These are phyloP conservation scores for Thaumatotibia leucotreta DNA, from an alignment of 1,140 invertebrate species.

Conservation along the genomic window DNA sequence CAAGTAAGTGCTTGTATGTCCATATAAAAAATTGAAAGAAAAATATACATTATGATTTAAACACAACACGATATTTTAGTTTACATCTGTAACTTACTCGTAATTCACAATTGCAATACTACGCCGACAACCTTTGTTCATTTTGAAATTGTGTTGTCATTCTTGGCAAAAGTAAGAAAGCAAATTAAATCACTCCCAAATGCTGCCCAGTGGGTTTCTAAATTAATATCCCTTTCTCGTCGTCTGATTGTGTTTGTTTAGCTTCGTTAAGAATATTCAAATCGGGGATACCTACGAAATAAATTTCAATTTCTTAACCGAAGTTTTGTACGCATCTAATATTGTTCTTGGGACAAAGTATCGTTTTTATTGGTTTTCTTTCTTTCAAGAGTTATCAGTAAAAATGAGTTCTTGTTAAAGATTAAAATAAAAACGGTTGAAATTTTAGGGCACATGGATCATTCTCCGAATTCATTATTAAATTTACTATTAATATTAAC, in stretches of 20 bases:
- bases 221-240: conserved; percentile 13
- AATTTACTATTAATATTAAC: too few relatives aligned
- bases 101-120: background rate
- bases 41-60: too few relatives aligned
- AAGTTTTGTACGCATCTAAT: conserved; percentile 7
- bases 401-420: background rate
- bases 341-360: conserved; percentile 10
- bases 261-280: conserved; percentile 12
- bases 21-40: too few relatives aligned
- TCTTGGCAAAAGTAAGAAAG: conserved; percentile 3
- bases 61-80: too few relatives aligned
- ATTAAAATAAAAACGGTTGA: background rate
- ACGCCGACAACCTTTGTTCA: background rate
- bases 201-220: conserved; percentile 5
- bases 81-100: too few relatives aligned
- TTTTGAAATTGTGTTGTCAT: conserved; percentile 10
- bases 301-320: conserved; percentile 10
- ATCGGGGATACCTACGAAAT: conserved; percentile 10
- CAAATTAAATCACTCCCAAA: conserved; percentile 6
- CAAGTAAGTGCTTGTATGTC: too few relatives aligned
- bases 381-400: background rate
- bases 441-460: too few relatives aligned
- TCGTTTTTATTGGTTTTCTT: background rate
- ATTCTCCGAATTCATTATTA: too few relatives aligned
- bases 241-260: conserved; percentile 11